These are phyloP conservation scores for Trachythela sp. DNA, from an alignment of 64 coral and sea anemone species.

Conservation along the genomic window DNA sequence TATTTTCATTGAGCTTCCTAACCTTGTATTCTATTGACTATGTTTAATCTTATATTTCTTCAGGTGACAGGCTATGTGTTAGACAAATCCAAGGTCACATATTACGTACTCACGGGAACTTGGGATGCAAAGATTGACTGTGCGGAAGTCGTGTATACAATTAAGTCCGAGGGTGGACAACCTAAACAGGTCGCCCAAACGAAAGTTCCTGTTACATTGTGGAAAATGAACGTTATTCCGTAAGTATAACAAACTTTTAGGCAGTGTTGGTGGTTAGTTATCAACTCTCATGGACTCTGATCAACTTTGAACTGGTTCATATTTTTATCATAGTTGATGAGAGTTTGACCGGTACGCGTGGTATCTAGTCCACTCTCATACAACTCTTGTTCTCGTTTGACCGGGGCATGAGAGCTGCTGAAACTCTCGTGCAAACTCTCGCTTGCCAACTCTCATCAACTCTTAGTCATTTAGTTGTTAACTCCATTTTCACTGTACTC, in stretches of 20 bases:
- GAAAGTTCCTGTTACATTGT: conserved; percentile 55
- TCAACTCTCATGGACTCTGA: too few relatives aligned
- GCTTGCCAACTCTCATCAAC: too few relatives aligned
- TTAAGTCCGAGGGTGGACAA: conserved; percentile 36
- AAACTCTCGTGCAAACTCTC: too few relatives aligned
- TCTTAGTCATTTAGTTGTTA: too few relatives aligned
- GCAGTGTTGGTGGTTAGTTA: too few relatives aligned
- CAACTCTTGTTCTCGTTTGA: too few relatives aligned
- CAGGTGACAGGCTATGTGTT: conserved; percentile 89
- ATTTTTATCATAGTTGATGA: too few relatives aligned
- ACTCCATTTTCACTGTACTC: neutral
- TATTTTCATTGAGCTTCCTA: too few relatives aligned
- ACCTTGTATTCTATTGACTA: neutral
- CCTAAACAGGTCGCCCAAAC: conserved; percentile 67
- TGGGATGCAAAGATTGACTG: conserved; percentile 91
- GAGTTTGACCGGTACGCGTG: too few relatives aligned
- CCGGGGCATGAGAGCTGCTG: too few relatives aligned
- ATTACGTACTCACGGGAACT: conserved; percentile 82
- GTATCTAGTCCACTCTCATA: neutral
- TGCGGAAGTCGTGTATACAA: conserved; percentile 85
- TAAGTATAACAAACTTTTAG: conserved; percentile 45
- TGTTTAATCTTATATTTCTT: neutral
- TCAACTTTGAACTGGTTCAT: too few relatives aligned
- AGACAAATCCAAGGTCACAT: conserved; percentile 66
- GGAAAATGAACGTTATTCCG: conserved; percentile 71